Conservation (phyloP, 2,888 invertebrate species). For the Dorcus parallelipipedus region DNA sequence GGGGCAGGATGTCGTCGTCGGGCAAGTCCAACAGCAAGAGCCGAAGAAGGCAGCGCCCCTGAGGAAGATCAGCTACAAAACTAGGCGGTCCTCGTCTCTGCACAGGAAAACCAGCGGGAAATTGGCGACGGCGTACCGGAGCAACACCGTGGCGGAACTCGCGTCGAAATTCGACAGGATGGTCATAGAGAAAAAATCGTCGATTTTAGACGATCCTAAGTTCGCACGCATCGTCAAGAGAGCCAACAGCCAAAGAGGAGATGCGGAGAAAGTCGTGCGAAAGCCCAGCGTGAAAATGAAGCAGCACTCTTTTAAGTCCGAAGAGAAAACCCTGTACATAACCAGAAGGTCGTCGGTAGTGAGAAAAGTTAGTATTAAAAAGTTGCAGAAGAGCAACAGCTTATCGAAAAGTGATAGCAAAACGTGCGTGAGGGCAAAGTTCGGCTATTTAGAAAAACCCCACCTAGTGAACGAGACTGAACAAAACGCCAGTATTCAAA, state of each 20-base stretch:
- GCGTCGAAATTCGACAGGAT: slow-evolving; percentile 69
- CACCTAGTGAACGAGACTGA: slow-evolving; percentile 22
- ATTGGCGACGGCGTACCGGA: slow-evolving; percentile 50
- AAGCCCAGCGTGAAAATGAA: slow-evolving; percentile 51
- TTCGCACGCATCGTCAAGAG: slow-evolving; percentile 52
- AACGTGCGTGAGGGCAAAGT: slow-evolving; percentile 25
- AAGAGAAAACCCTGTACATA: slow-evolving; percentile 24
- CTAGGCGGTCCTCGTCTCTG: slow-evolving; percentile 51
- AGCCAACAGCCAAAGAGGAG: slow-evolving; percentile 39
- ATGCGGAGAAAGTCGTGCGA: slow-evolving; percentile 10
- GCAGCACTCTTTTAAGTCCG: slow-evolving; percentile 32
- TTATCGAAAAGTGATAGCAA: slow-evolving; percentile 20
- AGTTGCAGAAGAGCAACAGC: slow-evolving; percentile 19
- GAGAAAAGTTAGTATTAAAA: slow-evolving; percentile 21
- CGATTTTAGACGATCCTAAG: slow-evolving; percentile 55
- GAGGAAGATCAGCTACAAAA: slow-evolving; percentile 62
- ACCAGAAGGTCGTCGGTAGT: slow-evolving; percentile 23
- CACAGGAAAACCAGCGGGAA: slow-evolving; percentile 48
- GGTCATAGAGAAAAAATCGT: slow-evolving; percentile 50
- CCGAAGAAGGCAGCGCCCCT: slow-evolving; percentile 41
- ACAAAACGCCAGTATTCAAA: neutral
- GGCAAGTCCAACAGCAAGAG: slow-evolving; percentile 1
- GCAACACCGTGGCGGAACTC: slow-evolving; percentile 63
- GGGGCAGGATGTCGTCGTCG: neutral
- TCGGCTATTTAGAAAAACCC: slow-evolving; percentile 19